Evolutionary conservation across 2,888 invertebrate genomes (phyloP).

Genomic region (Drosophila pseudotalamancana): DNA sequence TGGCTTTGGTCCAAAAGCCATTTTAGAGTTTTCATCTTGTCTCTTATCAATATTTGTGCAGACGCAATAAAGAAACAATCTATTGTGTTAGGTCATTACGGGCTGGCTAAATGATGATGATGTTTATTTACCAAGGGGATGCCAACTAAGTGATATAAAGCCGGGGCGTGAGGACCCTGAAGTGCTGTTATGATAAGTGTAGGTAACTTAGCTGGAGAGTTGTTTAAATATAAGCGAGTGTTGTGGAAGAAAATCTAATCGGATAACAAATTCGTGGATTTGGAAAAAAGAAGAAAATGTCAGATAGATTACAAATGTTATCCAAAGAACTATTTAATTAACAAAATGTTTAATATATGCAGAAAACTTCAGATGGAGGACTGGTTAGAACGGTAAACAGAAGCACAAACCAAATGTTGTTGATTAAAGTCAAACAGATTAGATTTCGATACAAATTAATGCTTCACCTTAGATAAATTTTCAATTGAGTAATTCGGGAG

Average conservation of each 20-base stretch:
- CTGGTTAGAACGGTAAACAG: too few species aligned
- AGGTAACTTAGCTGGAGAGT: not conserved
- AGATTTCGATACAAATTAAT: too few species aligned
- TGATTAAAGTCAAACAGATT: too few species aligned
- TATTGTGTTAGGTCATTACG: conserved; percentile 44
- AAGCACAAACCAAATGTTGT: too few species aligned
- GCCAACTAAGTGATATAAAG: not conserved
- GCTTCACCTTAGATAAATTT: too few species aligned
- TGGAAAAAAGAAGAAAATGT: not conserved
- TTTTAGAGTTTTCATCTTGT: conserved; percentile 30
- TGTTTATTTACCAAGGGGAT: conserved; percentile 1
- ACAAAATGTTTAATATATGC: too few species aligned
- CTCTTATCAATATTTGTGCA: conserved; percentile 59
- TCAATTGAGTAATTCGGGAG: too few species aligned
- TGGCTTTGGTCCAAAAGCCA: conserved; percentile 13
- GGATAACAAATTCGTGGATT: too few species aligned
- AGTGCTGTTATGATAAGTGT: not conserved
- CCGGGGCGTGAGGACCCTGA: not conserved
- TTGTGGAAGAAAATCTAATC: not conserved
- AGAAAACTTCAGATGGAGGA: too few species aligned
- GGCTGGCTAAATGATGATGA: conserved; percentile 16
- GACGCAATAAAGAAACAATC: conserved; percentile 49
- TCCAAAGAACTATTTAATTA: too few species aligned
- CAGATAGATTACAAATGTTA: too few species aligned
- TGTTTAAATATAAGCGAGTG: not conserved